A percentile compares a stretch with the other conserved stretches of the same genome.
These are phyloP conservation scores for Emydura subglobosa DNA, from an alignment of 2,113 vertebrate species.

Conservation along the genomic window DNA sequence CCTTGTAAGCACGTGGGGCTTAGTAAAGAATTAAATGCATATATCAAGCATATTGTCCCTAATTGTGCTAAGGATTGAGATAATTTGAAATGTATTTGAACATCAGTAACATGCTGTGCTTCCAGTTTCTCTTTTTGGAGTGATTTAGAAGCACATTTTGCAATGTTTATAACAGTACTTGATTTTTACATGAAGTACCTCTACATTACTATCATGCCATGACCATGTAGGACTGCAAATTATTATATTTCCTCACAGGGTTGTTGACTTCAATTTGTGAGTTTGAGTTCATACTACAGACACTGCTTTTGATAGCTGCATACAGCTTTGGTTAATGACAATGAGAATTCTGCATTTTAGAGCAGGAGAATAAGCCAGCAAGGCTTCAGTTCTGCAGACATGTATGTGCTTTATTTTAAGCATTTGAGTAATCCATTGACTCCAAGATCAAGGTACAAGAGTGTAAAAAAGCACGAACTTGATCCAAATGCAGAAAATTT, in stretches of 20 bases:
- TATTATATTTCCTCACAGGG: not conserved
- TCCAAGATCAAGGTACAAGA: not conserved
- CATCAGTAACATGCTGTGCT: not conserved
- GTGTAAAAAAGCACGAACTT: not conserved
- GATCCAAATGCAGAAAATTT: not conserved
- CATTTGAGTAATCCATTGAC: not conserved
- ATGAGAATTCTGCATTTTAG: not conserved
- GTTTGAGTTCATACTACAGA: rapidly evolving
- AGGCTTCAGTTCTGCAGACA: not conserved
- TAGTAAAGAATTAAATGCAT: not conserved
- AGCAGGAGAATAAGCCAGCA: not conserved
- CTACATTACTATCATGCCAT: not conserved
- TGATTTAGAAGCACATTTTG: not conserved
- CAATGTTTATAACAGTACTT: not conserved
- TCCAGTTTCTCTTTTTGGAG: not conserved
- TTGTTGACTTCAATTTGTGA: not conserved
- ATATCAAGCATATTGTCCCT: not conserved
- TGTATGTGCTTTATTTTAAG: not conserved
- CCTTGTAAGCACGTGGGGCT: not conserved
- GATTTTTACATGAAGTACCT: not conserved
- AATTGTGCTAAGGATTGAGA: not conserved
- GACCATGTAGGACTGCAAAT: not conserved
- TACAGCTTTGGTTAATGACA: not conserved
- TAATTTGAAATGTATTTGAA: not conserved
- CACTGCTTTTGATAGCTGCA: not conserved